These are phyloP conservation scores for Lepidocolaptes lacrymiger DNA, from an alignment of 2,797 vertebrate genomes.

Conservation along the genomic window DNA sequence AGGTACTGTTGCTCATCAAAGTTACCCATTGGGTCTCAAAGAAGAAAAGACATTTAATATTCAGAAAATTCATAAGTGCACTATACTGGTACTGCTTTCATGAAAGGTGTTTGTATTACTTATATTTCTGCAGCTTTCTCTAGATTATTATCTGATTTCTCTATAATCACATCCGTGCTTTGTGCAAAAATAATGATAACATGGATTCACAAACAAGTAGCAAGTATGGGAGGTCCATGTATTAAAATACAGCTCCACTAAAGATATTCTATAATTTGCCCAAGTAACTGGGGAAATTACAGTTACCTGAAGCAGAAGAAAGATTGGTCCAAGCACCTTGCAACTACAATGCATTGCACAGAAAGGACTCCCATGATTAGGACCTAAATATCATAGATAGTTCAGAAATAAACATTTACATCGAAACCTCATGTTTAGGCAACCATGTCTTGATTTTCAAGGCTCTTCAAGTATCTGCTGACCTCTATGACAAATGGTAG, in stretches of 20 bases:
- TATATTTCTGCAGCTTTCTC: not conserved
- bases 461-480: not conserved
- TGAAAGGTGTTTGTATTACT: not conserved
- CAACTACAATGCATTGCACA: not conserved
- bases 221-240: not conserved
- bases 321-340: not conserved
- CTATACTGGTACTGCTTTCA: not conserved
- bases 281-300: not conserved
- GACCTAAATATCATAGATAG: not conserved
- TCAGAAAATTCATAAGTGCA: not conserved
- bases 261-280: not conserved
- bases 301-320: not conserved
- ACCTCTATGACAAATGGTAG: not conserved
- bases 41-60: not conserved
- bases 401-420: not conserved
- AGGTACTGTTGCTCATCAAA: constrained; percentile 37
- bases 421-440: not conserved
- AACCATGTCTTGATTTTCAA: not conserved
- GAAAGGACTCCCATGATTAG: not conserved
- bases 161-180: not conserved
- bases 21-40: not conserved
- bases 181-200: not conserved
- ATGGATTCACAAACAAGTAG: not conserved
- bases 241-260: not conserved
- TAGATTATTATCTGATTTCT: not conserved